Evolutionary conservation across 2,113 vertebrate species (phyloP).

Genomic region (Notothenia coriiceps): DNA sequence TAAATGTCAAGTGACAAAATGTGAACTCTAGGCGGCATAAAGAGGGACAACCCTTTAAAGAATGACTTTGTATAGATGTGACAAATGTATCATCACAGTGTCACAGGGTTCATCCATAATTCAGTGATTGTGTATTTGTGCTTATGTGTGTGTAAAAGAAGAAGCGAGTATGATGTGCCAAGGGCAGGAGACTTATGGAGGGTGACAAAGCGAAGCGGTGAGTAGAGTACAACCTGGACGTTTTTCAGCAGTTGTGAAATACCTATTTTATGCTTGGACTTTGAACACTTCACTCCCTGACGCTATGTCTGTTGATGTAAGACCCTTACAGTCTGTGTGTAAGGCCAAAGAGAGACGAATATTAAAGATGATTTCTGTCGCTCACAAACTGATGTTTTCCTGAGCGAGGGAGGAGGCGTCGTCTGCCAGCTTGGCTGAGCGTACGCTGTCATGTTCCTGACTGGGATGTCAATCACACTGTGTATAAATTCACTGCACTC

Average conservation of each 20-base stretch:
- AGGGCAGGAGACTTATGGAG: constrained; percentile 48
- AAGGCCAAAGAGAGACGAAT: constrained; percentile 50
- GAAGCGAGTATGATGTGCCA: constrained; percentile 34
- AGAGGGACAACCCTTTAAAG: constrained; percentile 71
- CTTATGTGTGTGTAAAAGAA: constrained; percentile 14
- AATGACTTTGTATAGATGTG: constrained; percentile 73
- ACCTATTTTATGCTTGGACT: constrained; percentile 59
- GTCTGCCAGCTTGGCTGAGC: constrained; percentile 59
- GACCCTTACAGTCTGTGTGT: constrained; percentile 8
- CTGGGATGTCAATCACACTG: constrained; percentile 69
- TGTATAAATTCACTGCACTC: constrained; percentile 31
- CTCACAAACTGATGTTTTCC: constrained; percentile 71
- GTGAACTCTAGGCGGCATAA: constrained; percentile 72
- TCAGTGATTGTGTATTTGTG: constrained; percentile 52
- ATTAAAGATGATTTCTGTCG: constrained; percentile 69
- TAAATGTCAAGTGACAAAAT: constrained; percentile 81
- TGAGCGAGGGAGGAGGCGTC: constrained; percentile 48
- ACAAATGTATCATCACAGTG: constrained; percentile 78
- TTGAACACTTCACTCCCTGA: constrained; percentile 48
- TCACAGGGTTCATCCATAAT: constrained; percentile 79
- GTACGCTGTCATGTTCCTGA: constrained; percentile 64
- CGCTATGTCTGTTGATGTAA: constrained; percentile 31
- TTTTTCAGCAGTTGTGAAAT: constrained; percentile 59
- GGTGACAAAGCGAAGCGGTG: constrained; percentile 54
- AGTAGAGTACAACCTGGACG: constrained; percentile 60